Evolutionary conservation across 2,888 invertebrate species (phyloP), one percentile per base, ranked within the genome.

Genomic region (Pemphredon lugubris): DNA sequence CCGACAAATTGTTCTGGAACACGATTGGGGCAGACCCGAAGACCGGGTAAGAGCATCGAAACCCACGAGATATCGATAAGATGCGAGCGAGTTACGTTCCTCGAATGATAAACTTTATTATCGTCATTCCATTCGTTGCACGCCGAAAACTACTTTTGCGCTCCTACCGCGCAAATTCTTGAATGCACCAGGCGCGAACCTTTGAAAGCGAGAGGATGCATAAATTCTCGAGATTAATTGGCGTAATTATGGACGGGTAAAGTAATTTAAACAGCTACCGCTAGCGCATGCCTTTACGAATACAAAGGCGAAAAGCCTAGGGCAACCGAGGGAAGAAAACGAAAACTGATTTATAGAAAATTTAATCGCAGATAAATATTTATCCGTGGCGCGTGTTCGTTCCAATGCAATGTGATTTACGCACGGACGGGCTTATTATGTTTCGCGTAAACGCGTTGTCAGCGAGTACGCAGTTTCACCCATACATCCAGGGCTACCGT

Each of bases 1-100:
- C 84, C 83, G 67, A 67, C 75, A 76, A 82, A 75, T 80, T 79
- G 73, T 79, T 68, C 59, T 53, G 48, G 50, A 48, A 74, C 80
- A 74, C 47, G 73, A 64, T 69, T 73, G 53, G 54, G 71, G 71
- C 68, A 71, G 81, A 55, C 45, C 66, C 55, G 13, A 16, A 45
- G 54, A 20, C n/a, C 45, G 30, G 30, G 47, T 26, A 14, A 44
- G 37, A 55, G 44, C 26, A 3, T 5, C 26, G 26, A 26, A 26
- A 26, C 26, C 37, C 47, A 40, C n/a, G 11, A 34, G 23, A 32
- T 50, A 68, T 68, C 69, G 69, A 39, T 30, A 53, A 47, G 11
- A 34, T 51, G 54, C 54, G 34, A 11, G 32, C 50, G 69, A 23
- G 26, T n/a, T 9, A 11, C n/a, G 4, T n/a, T 34, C 2, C 11